A percentile compares a stretch with the other conserved stretches of the same genome.
phyloP scores from a whole-genome alignment of 2,113 vertebrate species.

The Oreotrochilus melanogaster region DNA sequence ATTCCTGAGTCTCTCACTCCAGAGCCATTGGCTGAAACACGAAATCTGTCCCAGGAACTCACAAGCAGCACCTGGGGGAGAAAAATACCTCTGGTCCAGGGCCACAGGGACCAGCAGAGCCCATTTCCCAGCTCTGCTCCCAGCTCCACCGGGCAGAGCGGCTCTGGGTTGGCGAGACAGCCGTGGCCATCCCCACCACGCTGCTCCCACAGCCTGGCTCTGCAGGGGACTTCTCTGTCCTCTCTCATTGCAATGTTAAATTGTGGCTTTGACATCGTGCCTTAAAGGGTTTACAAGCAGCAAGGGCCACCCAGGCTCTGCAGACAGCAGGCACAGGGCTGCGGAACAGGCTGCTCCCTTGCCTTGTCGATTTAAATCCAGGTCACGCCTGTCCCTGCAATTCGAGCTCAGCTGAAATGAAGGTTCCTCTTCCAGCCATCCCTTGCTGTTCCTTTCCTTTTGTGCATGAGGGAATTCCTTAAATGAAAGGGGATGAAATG shows the following conservation, averaged over 20 bases:
- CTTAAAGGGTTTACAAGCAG: constrained; percentile 66
- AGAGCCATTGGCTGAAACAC: background rate
- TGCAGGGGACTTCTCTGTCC: background rate
- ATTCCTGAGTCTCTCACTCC: background rate
- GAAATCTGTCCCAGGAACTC: background rate
- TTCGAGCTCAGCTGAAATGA: background rate
- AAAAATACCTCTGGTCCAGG: background rate
- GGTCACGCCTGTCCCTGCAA: constrained; percentile 35
- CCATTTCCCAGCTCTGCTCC: background rate
- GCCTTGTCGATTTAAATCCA: background rate
- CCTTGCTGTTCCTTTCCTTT: background rate
- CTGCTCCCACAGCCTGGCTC: rapidly evolving
- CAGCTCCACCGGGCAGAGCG: background rate
- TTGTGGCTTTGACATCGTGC: background rate
- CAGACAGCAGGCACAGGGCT: background rate
- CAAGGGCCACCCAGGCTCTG: constrained; percentile 54
- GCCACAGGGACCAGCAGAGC: background rate
- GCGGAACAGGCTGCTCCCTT: constrained; percentile 3
- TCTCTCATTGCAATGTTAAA: background rate
- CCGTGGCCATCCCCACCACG: background rate
- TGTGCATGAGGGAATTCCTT: background rate
- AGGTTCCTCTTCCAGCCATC: background rate
- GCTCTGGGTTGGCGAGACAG: background rate
- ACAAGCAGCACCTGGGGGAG: rapidly evolving
- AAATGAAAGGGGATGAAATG: background rate